A percentile compares a stretch with the other conserved stretches of the same genome.
phyloP scores from a whole-genome alignment of 2,113 vertebrate species.

The Pygoscelis antarcticus region DNA sequence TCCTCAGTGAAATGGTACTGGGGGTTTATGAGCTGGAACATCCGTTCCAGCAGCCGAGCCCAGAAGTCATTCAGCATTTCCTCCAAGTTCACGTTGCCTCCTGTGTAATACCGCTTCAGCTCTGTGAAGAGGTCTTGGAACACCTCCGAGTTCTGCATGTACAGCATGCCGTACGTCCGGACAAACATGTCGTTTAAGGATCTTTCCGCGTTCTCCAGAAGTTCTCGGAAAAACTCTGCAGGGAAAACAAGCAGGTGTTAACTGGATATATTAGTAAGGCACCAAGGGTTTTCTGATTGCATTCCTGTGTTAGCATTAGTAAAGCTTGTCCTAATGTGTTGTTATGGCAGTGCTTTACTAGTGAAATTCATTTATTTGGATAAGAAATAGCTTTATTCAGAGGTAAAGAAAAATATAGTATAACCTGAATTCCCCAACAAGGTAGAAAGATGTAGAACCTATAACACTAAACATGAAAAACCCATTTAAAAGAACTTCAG shows the following conservation, averaged over 20 bases:
- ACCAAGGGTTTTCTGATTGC: rapidly evolving
- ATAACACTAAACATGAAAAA: neutral
- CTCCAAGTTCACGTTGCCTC: slow-evolving; percentile 94
- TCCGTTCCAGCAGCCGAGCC: slow-evolving; percentile 90
- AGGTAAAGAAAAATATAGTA: neutral
- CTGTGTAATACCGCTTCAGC: slow-evolving; percentile 93
- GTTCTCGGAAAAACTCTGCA: slow-evolving; percentile 94
- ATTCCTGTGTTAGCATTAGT: neutral
- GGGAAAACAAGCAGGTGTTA: slow-evolving; percentile 8
- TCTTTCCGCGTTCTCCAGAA: slow-evolving; percentile 93
- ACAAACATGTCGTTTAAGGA: slow-evolving; percentile 94
- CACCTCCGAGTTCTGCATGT: slow-evolving; percentile 93
- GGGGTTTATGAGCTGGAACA: slow-evolving; percentile 96
- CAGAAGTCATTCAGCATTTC: slow-evolving; percentile 98
- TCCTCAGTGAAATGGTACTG: slow-evolving; percentile 93
- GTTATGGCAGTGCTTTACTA: neutral
- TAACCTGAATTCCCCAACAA: neutral
- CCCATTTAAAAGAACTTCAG: neutral
- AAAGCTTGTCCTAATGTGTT: neutral
- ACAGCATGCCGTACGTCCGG: slow-evolving; percentile 90
- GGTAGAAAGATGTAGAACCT: neutral
- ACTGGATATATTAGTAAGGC: neutral
- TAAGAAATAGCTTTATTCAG: neutral
- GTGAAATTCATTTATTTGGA: neutral
- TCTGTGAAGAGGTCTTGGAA: slow-evolving; percentile 96